Conservation (phyloP, 2,797 vertebrate genomes). For the Poliocrania exsul region DNA sequence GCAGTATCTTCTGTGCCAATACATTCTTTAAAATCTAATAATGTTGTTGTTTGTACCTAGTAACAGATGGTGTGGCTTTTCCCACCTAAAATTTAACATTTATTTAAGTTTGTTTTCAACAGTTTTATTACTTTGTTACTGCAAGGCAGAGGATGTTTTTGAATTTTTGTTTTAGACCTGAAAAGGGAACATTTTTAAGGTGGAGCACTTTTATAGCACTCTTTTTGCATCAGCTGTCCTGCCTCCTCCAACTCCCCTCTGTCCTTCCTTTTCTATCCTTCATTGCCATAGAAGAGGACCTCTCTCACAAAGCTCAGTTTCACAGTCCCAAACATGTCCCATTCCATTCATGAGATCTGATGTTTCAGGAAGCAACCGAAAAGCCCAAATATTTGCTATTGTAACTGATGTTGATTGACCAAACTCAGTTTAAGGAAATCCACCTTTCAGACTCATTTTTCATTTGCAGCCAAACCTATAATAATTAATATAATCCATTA, state of each 20-base stretch:
- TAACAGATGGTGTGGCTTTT: neutral
- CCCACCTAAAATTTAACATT: neutral
- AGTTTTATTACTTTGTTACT: neutral
- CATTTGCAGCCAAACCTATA: neutral
- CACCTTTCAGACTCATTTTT: neutral
- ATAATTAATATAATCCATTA: neutral
- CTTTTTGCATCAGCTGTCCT: neutral
- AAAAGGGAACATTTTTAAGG: neutral
- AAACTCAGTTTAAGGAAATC: neutral
- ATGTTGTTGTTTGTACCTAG: neutral
- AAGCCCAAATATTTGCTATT: neutral
- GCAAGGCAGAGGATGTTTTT: neutral
- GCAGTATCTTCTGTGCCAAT: neutral
- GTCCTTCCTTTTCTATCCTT: neutral
- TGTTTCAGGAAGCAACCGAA: neutral
- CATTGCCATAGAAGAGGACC: fast-evolving
- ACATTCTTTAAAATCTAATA: neutral
- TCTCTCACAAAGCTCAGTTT: neutral
- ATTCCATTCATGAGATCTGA: neutral
- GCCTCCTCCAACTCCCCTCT: neutral
- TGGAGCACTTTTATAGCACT: neutral
- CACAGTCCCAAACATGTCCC: neutral
- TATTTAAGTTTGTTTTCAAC: neutral
- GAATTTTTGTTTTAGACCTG: neutral
- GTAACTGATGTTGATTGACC: neutral